Evolutionary conservation across 2,888 invertebrate species (phyloP).

Genomic region (Panorpa germanica): DNA sequence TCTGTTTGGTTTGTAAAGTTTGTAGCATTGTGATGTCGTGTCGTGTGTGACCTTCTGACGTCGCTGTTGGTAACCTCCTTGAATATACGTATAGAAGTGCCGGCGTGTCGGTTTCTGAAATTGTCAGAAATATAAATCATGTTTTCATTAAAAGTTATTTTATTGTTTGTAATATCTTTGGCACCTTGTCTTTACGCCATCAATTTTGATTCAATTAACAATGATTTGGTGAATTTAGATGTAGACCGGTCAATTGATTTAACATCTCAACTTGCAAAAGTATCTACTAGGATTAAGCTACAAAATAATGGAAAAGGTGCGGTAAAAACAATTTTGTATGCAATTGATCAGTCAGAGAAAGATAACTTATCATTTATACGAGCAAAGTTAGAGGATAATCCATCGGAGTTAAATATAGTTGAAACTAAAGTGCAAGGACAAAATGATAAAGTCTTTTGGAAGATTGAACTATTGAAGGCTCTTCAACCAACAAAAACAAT

Average conservation of each 20-base stretch:
- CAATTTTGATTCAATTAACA: slow-evolving; percentile 28
- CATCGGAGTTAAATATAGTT: slow-evolving; percentile 32
- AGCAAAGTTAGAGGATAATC: too few species aligned
- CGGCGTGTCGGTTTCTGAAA: too few species aligned
- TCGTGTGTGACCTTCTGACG: too few species aligned
- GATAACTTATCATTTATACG: slow-evolving; percentile 55
- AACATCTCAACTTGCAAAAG: slow-evolving; percentile 75
- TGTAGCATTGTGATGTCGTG: too few species aligned
- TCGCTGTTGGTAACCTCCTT: too few species aligned
- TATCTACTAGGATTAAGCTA: slow-evolving; percentile 56
- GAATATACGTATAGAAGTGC: too few species aligned
- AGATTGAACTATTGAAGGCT: slow-evolving; percentile 38
- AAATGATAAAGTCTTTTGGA: slow-evolving; percentile 29
- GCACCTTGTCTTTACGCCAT: too few species aligned
- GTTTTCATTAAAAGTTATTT: too few species aligned
- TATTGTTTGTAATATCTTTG: too few species aligned
- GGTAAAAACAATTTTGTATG: slow-evolving; percentile 48
- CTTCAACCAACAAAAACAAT: slow-evolving; percentile 36
- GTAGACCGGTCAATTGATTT: slow-evolving; percentile 76
- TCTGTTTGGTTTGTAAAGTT: too few species aligned
- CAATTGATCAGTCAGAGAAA: slow-evolving; percentile 34
- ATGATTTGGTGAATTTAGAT: slow-evolving; percentile 49
- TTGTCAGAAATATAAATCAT: too few species aligned
- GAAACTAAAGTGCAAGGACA: slow-evolving; percentile 32
- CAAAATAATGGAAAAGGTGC: slow-evolving; percentile 65